Conservation (phyloP, 2,113 vertebrate genomes). For the Artemisiospiza belli region DNA sequence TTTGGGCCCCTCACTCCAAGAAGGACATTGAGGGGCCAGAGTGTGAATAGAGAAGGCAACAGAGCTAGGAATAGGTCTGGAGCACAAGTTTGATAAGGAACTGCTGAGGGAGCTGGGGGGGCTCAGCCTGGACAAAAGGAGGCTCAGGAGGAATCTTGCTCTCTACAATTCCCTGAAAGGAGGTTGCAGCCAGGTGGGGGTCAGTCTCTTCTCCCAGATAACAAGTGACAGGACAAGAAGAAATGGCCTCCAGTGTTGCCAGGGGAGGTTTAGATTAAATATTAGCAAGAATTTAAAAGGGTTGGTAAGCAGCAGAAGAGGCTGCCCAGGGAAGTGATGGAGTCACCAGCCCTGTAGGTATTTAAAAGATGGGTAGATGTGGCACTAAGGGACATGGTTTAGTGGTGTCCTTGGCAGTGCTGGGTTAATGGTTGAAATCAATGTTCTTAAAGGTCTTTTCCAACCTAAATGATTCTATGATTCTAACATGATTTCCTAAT, state of each 20-base stretch:
- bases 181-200: not conserved
- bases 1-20: not conserved
- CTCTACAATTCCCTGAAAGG: not conserved
- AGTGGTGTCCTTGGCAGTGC: not conserved
- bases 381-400: not conserved
- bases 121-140: not conserved
- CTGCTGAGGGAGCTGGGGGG: accelerated
- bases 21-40: not conserved
- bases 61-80: not conserved
- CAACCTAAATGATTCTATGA: not conserved
- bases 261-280: not conserved
- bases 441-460: not conserved
- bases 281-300: not conserved
- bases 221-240: not conserved
- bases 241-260: not conserved
- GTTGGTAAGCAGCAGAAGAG: not conserved
- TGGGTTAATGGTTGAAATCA: not conserved
- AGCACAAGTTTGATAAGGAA: not conserved
- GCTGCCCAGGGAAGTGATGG: not conserved
- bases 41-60: not conserved
- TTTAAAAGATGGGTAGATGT: not conserved
- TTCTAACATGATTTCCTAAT: not conserved
- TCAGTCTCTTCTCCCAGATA: not conserved
- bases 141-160: not conserved
- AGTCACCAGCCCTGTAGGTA: not conserved